These are phyloP conservation scores for Poecile atricapillus DNA, from an alignment of 2,113 vertebrate species.

Conservation along the genomic window DNA sequence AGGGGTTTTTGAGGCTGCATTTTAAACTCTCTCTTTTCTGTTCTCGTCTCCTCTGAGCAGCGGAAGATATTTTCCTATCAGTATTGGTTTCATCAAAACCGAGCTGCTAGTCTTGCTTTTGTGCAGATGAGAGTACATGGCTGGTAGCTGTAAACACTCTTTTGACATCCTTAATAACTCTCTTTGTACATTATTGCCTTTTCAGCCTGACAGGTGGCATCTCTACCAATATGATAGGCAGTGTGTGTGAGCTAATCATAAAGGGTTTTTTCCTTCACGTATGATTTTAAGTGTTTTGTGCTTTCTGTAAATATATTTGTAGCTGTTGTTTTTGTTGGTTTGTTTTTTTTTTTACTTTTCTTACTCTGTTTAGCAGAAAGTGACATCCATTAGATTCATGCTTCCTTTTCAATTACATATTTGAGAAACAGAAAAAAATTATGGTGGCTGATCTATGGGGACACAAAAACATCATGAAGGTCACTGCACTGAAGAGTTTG, in stretches of 20 bases:
- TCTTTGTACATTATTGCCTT: not conserved
- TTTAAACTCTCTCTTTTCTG: not conserved
- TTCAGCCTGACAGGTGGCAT: not conserved
- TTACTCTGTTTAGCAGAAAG: not conserved
- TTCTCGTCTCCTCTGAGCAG: not conserved
- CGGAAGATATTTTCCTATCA: not conserved
- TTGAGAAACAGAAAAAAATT: not conserved
- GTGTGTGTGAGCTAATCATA: not conserved
- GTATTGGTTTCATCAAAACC: not conserved
- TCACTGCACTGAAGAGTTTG: not conserved
- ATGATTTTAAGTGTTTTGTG: not conserved
- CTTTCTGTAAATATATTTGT: not conserved
- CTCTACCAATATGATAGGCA: not conserved
- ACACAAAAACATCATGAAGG: not conserved
- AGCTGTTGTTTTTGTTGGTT: too few relatives aligned
- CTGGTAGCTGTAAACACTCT: constrained; percentile 10
- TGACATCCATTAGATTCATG: not conserved
- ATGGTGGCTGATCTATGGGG: not conserved
- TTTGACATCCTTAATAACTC: not conserved
- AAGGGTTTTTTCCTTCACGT: not conserved
- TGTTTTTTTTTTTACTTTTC: not conserved
- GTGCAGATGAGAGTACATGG: not conserved
- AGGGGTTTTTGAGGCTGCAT: not conserved
- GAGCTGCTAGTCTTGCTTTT: not conserved
- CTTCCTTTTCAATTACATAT: not conserved